A percentile compares a stretch with the other conserved stretches of the same genome.
Conservation (phyloP, 2,113 vertebrate species). For the Carollia perspicillata region DNA sequence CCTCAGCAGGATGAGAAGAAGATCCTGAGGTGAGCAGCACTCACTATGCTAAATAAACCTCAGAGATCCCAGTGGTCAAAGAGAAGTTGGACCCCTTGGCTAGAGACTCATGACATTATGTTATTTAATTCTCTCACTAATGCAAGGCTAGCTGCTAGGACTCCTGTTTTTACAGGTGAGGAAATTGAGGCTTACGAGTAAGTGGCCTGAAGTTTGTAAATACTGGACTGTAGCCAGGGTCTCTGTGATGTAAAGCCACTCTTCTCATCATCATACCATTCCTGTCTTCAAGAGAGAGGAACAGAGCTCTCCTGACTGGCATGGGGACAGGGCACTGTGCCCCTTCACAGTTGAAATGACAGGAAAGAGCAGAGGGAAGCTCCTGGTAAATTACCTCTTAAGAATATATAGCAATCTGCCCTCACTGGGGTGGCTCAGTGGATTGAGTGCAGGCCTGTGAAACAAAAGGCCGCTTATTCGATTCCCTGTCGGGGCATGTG, state of each 20-base stretch:
- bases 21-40: neutral
- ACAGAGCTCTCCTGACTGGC: neutral
- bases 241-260: neutral
- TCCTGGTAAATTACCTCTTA: neutral
- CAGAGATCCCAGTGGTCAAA: neutral
- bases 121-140: neutral
- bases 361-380: neutral
- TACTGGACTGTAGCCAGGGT: neutral
- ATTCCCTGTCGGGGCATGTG: no score
- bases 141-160: neutral
- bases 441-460: no score
- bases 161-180: neutral
- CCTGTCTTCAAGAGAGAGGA: neutral
- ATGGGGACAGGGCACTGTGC: neutral
- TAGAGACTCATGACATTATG: neutral
- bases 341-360: neutral
- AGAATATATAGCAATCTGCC: no score
- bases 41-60: neutral
- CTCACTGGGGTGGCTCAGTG: no score
- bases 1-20: neutral
- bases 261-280: neutral
- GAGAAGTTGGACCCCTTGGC: neutral
- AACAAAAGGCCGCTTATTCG: no score
- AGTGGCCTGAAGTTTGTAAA: neutral
- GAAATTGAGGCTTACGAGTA: neutral